Conservation (phyloP, 2,113 vertebrate genomes). For the Callaeas wilsoni region DNA sequence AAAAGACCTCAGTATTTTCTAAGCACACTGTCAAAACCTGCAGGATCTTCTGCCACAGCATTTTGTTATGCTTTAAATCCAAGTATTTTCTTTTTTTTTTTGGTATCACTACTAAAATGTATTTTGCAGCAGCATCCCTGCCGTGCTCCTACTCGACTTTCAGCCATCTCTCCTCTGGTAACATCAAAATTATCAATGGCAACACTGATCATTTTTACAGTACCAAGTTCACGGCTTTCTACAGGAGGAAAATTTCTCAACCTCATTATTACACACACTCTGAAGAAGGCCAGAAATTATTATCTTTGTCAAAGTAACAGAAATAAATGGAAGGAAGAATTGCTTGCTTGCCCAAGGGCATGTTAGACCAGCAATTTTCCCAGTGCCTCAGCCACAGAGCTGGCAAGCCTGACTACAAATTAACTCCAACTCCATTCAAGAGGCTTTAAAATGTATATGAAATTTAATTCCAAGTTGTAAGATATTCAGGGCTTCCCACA, state of each 20-base stretch:
- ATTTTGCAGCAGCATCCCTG: constrained; percentile 46
- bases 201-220: not conserved
- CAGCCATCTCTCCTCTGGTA: not conserved
- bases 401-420: not conserved
- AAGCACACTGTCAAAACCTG: not conserved
- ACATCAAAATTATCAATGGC: not conserved
- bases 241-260: not conserved
- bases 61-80: not conserved
- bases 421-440: not conserved
- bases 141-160: not conserved
- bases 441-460: not conserved
- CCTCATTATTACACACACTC: not conserved
- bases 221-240: not conserved
- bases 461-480: not conserved
- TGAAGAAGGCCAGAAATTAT: not conserved
- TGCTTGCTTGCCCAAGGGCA: not conserved
- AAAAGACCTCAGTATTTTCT: not conserved
- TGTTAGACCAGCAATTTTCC: not conserved
- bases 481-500: constrained; percentile 15
- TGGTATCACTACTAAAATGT: not conserved
- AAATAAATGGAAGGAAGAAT: not conserved
- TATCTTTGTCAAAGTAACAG: not conserved
- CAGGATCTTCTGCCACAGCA: not conserved
- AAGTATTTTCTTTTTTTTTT: not conserved
- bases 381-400: not conserved